phyloP scores from a whole-genome alignment of 35 echinoderm and acorn worm genomes.

The Strongylocentrotus purpuratus region DNA sequence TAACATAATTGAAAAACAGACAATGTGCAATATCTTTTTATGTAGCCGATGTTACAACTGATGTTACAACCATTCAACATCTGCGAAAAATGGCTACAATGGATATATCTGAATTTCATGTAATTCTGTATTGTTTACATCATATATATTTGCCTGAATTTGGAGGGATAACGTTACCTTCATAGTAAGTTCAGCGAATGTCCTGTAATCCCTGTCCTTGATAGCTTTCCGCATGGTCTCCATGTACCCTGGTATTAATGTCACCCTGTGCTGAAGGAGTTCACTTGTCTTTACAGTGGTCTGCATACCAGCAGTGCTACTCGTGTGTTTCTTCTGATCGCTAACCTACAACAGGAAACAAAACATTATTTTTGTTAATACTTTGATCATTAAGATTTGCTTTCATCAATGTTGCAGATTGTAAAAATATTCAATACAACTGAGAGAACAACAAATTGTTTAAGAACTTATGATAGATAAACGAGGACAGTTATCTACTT shows the following conservation, averaged over 20 bases:
- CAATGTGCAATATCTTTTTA: too few species aligned
- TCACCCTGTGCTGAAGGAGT: slow-evolving; percentile 74
- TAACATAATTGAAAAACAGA: too few species aligned
- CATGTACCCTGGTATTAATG: slow-evolving; percentile 73
- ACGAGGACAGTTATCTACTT: too few species aligned
- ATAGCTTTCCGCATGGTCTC: slow-evolving; percentile 80
- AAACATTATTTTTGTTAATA: not conserved
- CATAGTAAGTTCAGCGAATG: slow-evolving; percentile 97
- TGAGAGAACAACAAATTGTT: too few species aligned
- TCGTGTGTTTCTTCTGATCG: slow-evolving; percentile 85
- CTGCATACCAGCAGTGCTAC: slow-evolving; percentile 89
- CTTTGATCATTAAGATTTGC: not conserved
- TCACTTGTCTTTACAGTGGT: slow-evolving; percentile 81
- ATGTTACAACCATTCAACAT: too few species aligned
- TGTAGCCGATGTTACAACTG: too few species aligned
- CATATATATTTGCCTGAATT: not conserved
- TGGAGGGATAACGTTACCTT: slow-evolving; percentile 67
- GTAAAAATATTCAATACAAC: too few species aligned
- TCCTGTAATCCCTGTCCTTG: slow-evolving; percentile 71
- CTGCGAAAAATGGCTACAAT: too few species aligned
- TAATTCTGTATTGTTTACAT: not conserved
- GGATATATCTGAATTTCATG: too few species aligned
- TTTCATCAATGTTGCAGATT: not conserved
- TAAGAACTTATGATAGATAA: too few species aligned
- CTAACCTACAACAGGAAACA: slow-evolving; percentile 67